These are phyloP conservation scores for Zaprionus vittiger DNA, from an alignment of 1,140 invertebrate genomes.

Conservation along the genomic window DNA sequence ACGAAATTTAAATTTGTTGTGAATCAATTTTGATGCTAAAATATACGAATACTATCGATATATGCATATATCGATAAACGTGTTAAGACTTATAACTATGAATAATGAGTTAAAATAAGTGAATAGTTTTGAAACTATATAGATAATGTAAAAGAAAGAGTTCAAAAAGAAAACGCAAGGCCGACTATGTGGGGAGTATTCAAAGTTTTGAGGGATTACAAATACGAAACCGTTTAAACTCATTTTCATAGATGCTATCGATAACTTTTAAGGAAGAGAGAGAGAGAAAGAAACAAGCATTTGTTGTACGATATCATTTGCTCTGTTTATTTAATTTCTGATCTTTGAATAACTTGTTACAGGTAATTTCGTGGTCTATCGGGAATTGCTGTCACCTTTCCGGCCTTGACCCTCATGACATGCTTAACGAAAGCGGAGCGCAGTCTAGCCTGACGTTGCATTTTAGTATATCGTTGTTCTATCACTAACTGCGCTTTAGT, in stretches of 20 bases:
- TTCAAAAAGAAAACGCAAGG: background rate
- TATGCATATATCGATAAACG: background rate
- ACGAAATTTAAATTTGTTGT: background rate
- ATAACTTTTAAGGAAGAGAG: too few species aligned
- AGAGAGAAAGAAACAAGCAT: too few species aligned
- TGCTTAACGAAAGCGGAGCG: background rate
- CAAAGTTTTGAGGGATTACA: too few species aligned
- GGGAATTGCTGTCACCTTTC: background rate
- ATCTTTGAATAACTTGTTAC: background rate
- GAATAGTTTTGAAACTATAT: background rate
- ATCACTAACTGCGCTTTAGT: background rate
- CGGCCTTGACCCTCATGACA: background rate
- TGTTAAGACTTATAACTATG: background rate
- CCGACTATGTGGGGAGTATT: background rate
- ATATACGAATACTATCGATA: background rate
- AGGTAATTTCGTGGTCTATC: background rate
- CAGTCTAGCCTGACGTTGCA: background rate
- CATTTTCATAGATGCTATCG: too few species aligned
- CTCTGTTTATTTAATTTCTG: background rate
- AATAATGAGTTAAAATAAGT: background rate
- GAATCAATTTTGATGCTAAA: constrained; percentile 3
- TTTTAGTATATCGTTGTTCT: background rate
- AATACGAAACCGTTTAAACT: too few species aligned
- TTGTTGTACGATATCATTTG: background rate
- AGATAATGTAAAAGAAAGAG: background rate